Base-by-base conservation (phyloP, 1,140 invertebrate genomes). In the Drosophila parabipectinata region DNA sequence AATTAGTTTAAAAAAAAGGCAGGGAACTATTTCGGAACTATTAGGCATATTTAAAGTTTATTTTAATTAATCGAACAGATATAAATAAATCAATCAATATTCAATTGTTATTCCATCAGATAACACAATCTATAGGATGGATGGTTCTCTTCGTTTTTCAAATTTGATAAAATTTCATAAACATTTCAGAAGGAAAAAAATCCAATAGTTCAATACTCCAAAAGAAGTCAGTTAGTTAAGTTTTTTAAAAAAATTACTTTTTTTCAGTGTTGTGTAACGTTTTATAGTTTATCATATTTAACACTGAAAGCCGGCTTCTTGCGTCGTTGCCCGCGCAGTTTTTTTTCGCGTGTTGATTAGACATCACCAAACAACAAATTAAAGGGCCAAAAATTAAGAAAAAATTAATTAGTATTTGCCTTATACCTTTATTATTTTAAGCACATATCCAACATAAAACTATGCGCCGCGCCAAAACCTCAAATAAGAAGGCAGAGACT, bases 291-390 rank as follows among this genome's bases (percentile, higher is more conserved):
- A 15, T 34, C 30, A 7, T 14, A 10, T 57, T 24, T 18, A 63
- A n/a, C 24, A 44, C 52, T 50, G 1, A n/a, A n/a, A 50, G 41
- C 79, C 73, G 79, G 79, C 79, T 77, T 79, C 15, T 30, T 50
- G 64, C 72, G 68, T 52, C 61, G 61, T 82, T 82, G 62, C 79
- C 76, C 78, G 78, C 78, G 79, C 78, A 82, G 73, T 48, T 60
- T 73, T 56, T 52, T 62, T 67, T 55, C 53, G 2, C 41, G 14
- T 44, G 41, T 7, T 44, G 41, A 15, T 14, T 18, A 18, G 41
- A 5, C n/a, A 7, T 5, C 15, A 44, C 14, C 15, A 14, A 44
- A 44, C 26, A 48, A 30, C 41, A 69, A 34, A 41, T 50, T 68
- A 32, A 18, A 32, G 18, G 14, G 1, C 48, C 15, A 15, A 10